Percentiles rank a stretch among this genome's conserved stretches.
These are phyloP conservation scores for Notechis scutatus DNA, from an alignment of 2,113 vertebrate genomes.

Conservation along the genomic window DNA sequence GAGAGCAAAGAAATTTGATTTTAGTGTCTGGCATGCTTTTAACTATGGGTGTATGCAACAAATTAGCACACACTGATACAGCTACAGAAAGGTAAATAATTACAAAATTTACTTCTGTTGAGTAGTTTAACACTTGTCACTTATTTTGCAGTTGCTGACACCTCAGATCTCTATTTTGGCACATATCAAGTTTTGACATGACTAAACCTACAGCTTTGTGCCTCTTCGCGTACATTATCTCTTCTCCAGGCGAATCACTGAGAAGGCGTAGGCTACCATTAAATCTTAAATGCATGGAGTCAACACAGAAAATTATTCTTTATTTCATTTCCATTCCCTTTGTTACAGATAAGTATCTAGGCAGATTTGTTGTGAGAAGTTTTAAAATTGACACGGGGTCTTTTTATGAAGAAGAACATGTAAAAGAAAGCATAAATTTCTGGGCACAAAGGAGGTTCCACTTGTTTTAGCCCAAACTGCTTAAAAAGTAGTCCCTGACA, in stretches of 20 bases:
- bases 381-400: conserved; percentile 55
- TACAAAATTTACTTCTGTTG: conserved; percentile 69
- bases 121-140: conserved; percentile 73
- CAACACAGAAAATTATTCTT: conserved; percentile 55
- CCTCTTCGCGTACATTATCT: conserved; percentile 68
- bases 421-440: conserved; percentile 40
- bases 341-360: conserved; percentile 54
- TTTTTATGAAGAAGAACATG: conserved; percentile 51
- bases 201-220: conserved; percentile 77
- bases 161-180: conserved; percentile 70
- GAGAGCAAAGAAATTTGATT: conserved; percentile 41
- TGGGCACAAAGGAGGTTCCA: conserved; percentile 30
- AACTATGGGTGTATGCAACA: conserved; percentile 53
- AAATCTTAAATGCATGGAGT: conserved; percentile 69
- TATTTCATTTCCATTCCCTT: conserved; percentile 62
- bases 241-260: conserved; percentile 57
- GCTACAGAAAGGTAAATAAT: conserved; percentile 67
- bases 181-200: conserved; percentile 72
- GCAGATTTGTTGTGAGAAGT: conserved; percentile 53
- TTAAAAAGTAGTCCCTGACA: not conserved
- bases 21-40: conserved; percentile 49
- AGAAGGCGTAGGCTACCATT: conserved; percentile 59
- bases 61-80: conserved; percentile 35
- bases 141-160: conserved; percentile 70
- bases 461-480: conserved; percentile 19